Percentiles rank a stretch among this genome's conserved stretches.
Evolutionary conservation across 2,113 vertebrate species (phyloP).

Genomic region (Pseudopipra pipra): DNA sequence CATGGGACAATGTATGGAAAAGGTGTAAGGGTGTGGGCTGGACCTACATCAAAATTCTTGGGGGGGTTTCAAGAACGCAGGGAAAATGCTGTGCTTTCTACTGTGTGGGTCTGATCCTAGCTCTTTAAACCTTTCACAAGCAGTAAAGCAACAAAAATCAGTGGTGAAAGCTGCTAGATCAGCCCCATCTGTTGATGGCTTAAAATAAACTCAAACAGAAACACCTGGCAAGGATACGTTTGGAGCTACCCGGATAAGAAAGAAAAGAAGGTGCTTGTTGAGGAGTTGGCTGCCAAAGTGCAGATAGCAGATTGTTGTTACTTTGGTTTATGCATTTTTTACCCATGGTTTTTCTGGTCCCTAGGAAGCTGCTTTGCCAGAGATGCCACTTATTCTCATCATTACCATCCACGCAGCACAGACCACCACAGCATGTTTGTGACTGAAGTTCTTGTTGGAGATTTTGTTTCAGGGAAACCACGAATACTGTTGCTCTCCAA

Average conservation of each 20-base stretch:
- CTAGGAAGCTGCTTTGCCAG: constrained; percentile 78
- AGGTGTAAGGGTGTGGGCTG: constrained; percentile 54
- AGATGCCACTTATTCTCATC: constrained; percentile 68
- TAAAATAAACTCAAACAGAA: neutral
- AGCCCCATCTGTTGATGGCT: neutral
- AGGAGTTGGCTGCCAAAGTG: neutral
- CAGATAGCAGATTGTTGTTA: neutral
- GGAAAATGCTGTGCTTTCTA: neutral
- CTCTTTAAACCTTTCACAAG: neutral
- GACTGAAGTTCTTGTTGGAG: constrained; percentile 65
- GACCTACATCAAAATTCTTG: neutral
- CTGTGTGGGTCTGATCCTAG: neutral
- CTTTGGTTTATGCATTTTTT: neutral
- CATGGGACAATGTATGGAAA: constrained; percentile 78
- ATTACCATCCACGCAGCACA: neutral
- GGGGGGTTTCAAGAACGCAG: neutral
- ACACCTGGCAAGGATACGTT: neutral
- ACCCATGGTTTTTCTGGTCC: neutral
- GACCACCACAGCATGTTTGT: constrained; percentile 58
- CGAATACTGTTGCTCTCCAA: constrained; percentile 11
- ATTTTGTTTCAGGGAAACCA: constrained; percentile 38
- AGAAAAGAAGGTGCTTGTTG: neutral
- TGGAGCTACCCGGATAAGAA: neutral
- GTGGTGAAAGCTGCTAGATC: neutral
- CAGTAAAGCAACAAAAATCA: neutral